These are phyloP conservation scores for Tanytarsus gracilentus DNA, from an alignment of 2,888 invertebrate genomes.

Conservation along the genomic window DNA sequence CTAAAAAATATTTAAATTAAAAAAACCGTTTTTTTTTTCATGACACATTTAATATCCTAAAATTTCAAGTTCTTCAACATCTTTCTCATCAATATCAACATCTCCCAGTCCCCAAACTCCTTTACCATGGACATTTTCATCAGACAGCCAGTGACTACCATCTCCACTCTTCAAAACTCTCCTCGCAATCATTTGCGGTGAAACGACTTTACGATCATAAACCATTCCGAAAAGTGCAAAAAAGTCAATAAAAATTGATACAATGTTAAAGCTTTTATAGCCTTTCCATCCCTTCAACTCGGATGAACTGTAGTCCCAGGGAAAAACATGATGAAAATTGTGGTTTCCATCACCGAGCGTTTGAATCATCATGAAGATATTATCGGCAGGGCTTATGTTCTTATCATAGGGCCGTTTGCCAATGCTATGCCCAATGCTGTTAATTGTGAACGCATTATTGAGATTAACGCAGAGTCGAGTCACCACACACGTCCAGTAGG, in stretches of 20 bases:
- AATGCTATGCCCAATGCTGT: background rate
- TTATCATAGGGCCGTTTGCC: background rate
- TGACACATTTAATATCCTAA: too few species aligned
- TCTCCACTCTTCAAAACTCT: constrained; percentile 66
- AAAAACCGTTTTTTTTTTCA: background rate
- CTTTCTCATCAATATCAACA: constrained; percentile 43
- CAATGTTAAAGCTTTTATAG: background rate
- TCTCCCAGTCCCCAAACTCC: constrained; percentile 74
- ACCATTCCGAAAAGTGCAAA: constrained; percentile 49
- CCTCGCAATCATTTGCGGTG: constrained; percentile 57
- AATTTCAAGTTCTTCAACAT: background rate
- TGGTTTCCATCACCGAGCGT: constrained; percentile 50
- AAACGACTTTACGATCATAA: constrained; percentile 74
- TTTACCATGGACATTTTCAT: background rate
- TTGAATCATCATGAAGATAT: background rate
- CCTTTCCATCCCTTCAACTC: background rate
- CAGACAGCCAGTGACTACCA: constrained; percentile 46
- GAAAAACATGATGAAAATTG: constrained; percentile 53
- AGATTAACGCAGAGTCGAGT: too few species aligned
- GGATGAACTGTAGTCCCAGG: background rate
- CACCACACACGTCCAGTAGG: constrained; percentile 79
- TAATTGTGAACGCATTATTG: too few species aligned
- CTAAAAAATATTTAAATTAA: background rate
- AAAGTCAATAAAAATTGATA: background rate
- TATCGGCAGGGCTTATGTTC: background rate